Conservation (phyloP, 2,113 vertebrate genomes). For the Charina bottae region DNA sequence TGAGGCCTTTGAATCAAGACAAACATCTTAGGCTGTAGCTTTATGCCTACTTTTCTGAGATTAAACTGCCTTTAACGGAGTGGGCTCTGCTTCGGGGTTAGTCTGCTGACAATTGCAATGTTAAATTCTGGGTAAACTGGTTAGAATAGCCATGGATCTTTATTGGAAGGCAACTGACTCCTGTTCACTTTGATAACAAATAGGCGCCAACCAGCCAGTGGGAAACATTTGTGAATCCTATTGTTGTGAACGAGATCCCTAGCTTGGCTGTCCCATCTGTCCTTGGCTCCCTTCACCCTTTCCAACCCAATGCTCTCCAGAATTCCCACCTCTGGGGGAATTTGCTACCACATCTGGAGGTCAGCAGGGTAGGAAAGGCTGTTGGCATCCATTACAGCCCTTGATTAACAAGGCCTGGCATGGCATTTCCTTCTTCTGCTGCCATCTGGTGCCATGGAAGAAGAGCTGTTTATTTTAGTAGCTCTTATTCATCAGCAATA, state of each 20-base stretch:
- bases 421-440: no score
- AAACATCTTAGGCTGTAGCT: no score
- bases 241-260: neutral
- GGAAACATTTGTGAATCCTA: neutral
- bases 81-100: neutral
- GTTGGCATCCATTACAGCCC: neutral
- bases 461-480: neutral
- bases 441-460: neutral
- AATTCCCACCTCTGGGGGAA: neutral
- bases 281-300: neutral
- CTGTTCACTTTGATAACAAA: conserved; percentile 3
- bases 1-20: neutral
- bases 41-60: neutral
- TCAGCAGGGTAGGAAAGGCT: neutral
- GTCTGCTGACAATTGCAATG: neutral
- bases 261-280: neutral
- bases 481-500: neutral
- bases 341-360: neutral
- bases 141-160: neutral
- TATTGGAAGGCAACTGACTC: conserved; percentile 26
- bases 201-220: neutral
- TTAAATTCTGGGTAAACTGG: neutral
- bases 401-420: neutral
- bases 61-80: neutral
- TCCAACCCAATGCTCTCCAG: neutral